phyloP scores from a whole-genome alignment of 1,140 invertebrate species.

The Asobara japonica region DNA sequence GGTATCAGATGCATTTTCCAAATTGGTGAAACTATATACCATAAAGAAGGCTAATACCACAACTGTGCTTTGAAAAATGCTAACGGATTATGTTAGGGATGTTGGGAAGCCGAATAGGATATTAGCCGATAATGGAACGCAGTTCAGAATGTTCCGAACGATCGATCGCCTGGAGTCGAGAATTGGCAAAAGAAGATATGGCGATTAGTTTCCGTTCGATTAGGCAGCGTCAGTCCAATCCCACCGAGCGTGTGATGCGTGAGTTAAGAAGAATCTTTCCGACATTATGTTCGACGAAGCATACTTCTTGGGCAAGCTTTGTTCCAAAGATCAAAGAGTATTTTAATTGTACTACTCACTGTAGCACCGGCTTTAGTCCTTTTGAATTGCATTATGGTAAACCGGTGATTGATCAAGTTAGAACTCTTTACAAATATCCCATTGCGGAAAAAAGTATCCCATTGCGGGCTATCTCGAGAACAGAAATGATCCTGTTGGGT shows the following conservation, averaged over 20 bases:
- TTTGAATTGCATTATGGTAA: constrained; percentile 37
- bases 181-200: constrained; percentile 18
- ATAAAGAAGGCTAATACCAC: constrained; percentile 26
- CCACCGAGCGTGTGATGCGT: constrained; percentile 30
- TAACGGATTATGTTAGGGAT: constrained; percentile 26
- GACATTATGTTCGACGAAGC: constrained; percentile 20
- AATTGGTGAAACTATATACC: constrained; percentile 31
- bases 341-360: constrained; percentile 30
- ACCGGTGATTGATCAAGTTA: constrained; percentile 5
- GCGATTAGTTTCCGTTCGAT: constrained; percentile 24
- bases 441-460: neutral
- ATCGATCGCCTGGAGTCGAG: too few species aligned
- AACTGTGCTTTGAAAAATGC: constrained; percentile 24
- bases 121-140: constrained; percentile 32
- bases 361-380: constrained; percentile 34
- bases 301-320: constrained; percentile 26
- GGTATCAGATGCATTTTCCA: constrained; percentile 36
- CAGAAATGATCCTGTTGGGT: too few species aligned
- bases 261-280: constrained; percentile 35
- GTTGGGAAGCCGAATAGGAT: constrained; percentile 29
- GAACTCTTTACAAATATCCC: neutral
- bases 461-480: too few species aligned
- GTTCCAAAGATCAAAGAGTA: constrained; percentile 22
- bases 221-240: constrained; percentile 29
- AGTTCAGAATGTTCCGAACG: constrained; percentile 33